Conservation (phyloP, 2,888 invertebrate genomes). For the Lacanobia oleracea region DNA sequence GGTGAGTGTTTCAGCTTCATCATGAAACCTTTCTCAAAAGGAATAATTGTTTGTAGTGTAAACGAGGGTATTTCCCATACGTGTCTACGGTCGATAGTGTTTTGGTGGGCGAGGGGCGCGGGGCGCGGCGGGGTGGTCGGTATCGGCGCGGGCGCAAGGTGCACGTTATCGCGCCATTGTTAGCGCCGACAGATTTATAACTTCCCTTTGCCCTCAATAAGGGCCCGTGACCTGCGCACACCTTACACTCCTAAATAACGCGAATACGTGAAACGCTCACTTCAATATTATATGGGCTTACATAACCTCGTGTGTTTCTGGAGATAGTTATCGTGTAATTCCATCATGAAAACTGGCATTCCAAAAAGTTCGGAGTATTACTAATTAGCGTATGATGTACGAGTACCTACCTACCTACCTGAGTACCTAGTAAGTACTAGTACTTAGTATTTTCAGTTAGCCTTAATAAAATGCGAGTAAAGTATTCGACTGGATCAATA, state of each 20-base stretch:
- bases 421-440: no score
- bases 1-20: slow-evolving; percentile 5
- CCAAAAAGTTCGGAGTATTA: background rate
- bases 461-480: background rate
- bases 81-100: slow-evolving; percentile 57
- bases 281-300: slow-evolving; percentile 5
- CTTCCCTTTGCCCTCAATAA: slow-evolving; percentile 91
- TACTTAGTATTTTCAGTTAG: background rate
- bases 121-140: slow-evolving; percentile 60
- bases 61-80: slow-evolving; percentile 59
- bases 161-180: slow-evolving; percentile 89
- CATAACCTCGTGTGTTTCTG: background rate
- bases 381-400: background rate
- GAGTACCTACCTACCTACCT: no score
- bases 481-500: background rate
- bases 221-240: slow-evolving; percentile 86
- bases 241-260: slow-evolving; percentile 77
- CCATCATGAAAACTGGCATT: background rate
- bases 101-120: slow-evolving; percentile 61
- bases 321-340: background rate
- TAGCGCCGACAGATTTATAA: slow-evolving; percentile 90
- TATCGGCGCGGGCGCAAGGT: slow-evolving; percentile 85
- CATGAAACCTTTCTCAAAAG: slow-evolving; percentile 33
- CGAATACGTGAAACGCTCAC: slow-evolving; percentile 59
- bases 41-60: slow-evolving; percentile 55